Base-by-base conservation (phyloP, 2,113 vertebrate genomes). In the Takifugu bimaculatus region DNA sequence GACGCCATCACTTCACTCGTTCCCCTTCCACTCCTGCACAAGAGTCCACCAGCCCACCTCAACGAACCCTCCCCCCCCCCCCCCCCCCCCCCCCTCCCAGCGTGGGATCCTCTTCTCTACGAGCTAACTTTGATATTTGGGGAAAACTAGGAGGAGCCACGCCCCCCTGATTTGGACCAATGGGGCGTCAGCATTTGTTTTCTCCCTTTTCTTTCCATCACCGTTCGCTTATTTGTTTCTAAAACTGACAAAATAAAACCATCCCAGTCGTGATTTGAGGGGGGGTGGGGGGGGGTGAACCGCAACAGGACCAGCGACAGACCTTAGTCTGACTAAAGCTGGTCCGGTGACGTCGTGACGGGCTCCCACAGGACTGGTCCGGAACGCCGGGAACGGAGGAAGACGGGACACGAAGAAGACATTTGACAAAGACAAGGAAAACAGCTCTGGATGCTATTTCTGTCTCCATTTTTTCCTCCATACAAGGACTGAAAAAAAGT, bases 401-500 rank as follows among this genome's bases (percentile, higher is more conserved):
- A 15, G 35, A 35, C 26, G 26, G 54, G 44, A 11, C 50, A 43
- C 1, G n/a, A 45, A 42, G 57, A 35, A 51, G 5, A 60, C 3
- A 42, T 54, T 27, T 44, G 63, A 44, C 44, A 11, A 64, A 56
- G 45, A 59, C 14, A 29, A 61, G 27, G 26, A 75, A 64, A 77
- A 39, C 52, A 64, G 72, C 32, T 59, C 4, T 13, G 6, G 68
- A 55, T 50, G 55, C 55, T 70, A 65, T 80, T 80, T 79, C 43
- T 69, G 77, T 81, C 73, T 60, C 54, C 48, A 53, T 47, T 72
- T 72, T 63, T 61, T 32, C 77, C 77, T 80, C 65, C 54, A 25
- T 69, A 81, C 63, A 45, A 66, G 70, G 70, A 83, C 78, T 54
- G 53, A 69, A 68, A 71, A 72, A 66, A 76, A 80, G 70, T 77